Conservation (phyloP, 1,140 invertebrate species). For the Drosophila punjabiensis region DNA sequence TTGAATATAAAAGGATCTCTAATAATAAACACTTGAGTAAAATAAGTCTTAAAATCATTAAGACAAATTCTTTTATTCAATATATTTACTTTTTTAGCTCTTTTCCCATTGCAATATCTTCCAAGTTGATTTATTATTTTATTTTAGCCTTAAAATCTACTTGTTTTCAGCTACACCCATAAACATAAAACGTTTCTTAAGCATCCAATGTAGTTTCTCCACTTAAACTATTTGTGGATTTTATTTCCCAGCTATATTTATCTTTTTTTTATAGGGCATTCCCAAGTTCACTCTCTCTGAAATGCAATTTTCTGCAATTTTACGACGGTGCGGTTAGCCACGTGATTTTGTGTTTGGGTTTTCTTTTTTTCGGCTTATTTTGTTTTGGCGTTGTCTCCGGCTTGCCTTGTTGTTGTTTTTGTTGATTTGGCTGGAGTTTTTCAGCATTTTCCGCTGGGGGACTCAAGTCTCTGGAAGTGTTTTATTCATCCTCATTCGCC, state of each 20-base stretch:
- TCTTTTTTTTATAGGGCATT: slow-evolving; percentile 19
- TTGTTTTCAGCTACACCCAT: neutral
- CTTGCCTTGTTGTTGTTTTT: slow-evolving; percentile 24
- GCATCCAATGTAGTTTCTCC: neutral
- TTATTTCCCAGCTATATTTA: neutral
- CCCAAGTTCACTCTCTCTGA: neutral
- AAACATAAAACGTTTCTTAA: no score
- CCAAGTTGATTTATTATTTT: neutral
- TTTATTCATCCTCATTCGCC: slow-evolving; percentile 62
- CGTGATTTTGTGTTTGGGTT: slow-evolving; percentile 64
- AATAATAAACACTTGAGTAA: neutral
- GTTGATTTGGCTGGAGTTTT: slow-evolving; percentile 34
- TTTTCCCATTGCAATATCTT: neutral
- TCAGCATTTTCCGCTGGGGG: slow-evolving; percentile 41
- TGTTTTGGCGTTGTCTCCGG: slow-evolving; percentile 40
- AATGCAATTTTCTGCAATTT: slow-evolving; percentile 32
- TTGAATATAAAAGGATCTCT: neutral
- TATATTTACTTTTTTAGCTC: no score
- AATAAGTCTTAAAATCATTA: neutral
- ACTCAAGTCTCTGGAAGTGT: slow-evolving; percentile 32
- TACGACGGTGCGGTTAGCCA: slow-evolving; percentile 54
- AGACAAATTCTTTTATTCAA: rapidly evolving
- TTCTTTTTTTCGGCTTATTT: slow-evolving; percentile 38
- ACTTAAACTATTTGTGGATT: neutral
- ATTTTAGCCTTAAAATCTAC: neutral